Evolutionary conservation across 2,888 invertebrate genomes (phyloP).

Genomic region (Eustalomyia histrio): DNA sequence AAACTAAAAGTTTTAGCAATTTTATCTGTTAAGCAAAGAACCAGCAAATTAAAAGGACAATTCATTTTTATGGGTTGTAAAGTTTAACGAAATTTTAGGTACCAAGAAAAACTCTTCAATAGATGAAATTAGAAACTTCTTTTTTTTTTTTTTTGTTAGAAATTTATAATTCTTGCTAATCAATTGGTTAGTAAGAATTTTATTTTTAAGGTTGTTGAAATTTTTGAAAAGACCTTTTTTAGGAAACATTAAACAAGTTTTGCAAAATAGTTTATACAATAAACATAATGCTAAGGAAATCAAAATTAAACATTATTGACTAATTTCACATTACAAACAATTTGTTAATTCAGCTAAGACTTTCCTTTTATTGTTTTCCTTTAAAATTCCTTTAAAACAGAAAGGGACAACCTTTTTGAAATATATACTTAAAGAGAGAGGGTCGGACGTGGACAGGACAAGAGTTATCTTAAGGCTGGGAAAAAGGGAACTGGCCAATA

Average conservation of each 20-base stretch:
- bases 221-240: neutral
- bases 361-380: neutral
- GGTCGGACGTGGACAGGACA: no score
- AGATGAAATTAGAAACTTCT: constrained; percentile 23
- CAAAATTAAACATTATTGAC: neutral
- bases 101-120: neutral
- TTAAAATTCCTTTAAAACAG: neutral
- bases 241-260: neutral
- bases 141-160: neutral
- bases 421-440: no score
- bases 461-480: no score
- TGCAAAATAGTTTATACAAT: neutral
- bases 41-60: neutral
- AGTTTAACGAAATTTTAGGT: neutral
- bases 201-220: neutral
- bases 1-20: constrained; percentile 14
- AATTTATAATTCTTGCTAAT: constrained; percentile 30
- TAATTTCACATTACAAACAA: neutral
- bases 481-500: no score
- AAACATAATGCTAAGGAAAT: neutral
- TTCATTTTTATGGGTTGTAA: constrained; percentile 24
- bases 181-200: constrained; percentile 31
- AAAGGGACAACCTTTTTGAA: neutral
- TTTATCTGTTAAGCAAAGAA: neutral
- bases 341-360: neutral